Base-by-base conservation (phyloP, 2,113 vertebrate genomes). In the Chloebia gouldiae region DNA sequence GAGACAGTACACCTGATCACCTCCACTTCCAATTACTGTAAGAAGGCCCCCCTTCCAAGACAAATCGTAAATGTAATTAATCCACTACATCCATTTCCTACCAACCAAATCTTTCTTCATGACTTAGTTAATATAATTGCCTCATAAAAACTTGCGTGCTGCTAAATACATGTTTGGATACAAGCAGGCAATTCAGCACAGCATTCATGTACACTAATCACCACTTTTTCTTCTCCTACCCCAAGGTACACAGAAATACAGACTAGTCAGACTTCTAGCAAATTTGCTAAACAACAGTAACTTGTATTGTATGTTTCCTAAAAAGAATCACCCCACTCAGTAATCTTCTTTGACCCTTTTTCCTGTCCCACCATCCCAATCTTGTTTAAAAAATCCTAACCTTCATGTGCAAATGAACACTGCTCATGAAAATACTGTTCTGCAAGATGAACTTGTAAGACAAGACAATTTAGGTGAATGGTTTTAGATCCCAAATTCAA, bases 81-180 rank as follows among this genome's bases (percentile, higher is more conserved):
- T 78, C 70, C 66, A 81, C 86, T 84, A 49, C 56, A 81, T 61
- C 57, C 88, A 65, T 86, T 92, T 94, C 76, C 88, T 72, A 73
- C 77, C 57, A 92, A 77, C 40, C 86, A 92, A 95, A 90, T 81
- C 64, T 78, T 90, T 76, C 51, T 77, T 96, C 1, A 0, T 45
- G 63, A 78, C 68, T 93, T 72, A 89, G 78, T 88, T 95, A 92
- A 86, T 92, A 60, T 66, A 92, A 88, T 57, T 92, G 93, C 80
- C 84, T 95, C 81, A 91, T 92, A 96, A 90, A 93, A 89, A 89
- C 81, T 90, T 81, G 77, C 5, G 11, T 85, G 92, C 80, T 93
- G 96, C 88, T 96, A 91, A 94, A 84, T 93, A 86, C 42, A 66
- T 88, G 83, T 96, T 96, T 90, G 81, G 77, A 79, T 90, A 86